Percentiles rank a stretch among this genome's conserved stretches.
These are phyloP conservation scores for Apamea sordens DNA, from an alignment of 2,888 invertebrate genomes.

Conservation along the genomic window DNA sequence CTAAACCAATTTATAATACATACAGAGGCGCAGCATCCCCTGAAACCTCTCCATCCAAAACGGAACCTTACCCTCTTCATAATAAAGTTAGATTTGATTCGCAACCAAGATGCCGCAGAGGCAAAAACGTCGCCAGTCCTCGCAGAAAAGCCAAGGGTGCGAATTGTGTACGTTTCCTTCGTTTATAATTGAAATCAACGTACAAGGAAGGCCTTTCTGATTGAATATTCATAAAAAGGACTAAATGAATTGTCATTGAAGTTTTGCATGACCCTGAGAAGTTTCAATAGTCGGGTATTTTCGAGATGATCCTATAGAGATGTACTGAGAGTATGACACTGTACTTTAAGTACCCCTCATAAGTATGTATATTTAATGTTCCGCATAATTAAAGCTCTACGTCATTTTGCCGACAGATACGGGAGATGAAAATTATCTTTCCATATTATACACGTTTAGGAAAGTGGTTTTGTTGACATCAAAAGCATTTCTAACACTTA, in stretches of 20 bases:
- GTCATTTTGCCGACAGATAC: constrained; percentile 33
- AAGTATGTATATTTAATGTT: constrained; percentile 26
- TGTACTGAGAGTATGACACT: not conserved
- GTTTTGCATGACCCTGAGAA: constrained; percentile 20
- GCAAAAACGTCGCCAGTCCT: constrained; percentile 87
- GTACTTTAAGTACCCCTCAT: not conserved
- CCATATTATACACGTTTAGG: constrained; percentile 11
- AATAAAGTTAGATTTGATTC: constrained; percentile 67
- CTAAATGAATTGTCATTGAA: constrained; percentile 54
- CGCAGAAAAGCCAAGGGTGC: constrained; percentile 87
- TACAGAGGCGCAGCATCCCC: constrained; percentile 90
- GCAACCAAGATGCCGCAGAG: constrained; percentile 85
- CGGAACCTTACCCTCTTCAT: constrained; percentile 67
- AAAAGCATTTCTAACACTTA: not conserved
- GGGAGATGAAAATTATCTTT: constrained; percentile 20
- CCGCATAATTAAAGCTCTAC: constrained; percentile 24
- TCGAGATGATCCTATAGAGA: not conserved
- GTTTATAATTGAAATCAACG: constrained; percentile 85
- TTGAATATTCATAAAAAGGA: constrained; percentile 66
- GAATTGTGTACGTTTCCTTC: constrained; percentile 85
- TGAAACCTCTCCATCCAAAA: constrained; percentile 67
- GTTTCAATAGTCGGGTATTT: not conserved
- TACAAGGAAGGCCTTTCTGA: constrained; percentile 63
- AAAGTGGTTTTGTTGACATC: constrained; percentile 9
- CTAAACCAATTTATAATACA: constrained; percentile 91